Conservation (phyloP, 1,140 invertebrate genomes). For the Thaumetopoea pityocampa region DNA sequence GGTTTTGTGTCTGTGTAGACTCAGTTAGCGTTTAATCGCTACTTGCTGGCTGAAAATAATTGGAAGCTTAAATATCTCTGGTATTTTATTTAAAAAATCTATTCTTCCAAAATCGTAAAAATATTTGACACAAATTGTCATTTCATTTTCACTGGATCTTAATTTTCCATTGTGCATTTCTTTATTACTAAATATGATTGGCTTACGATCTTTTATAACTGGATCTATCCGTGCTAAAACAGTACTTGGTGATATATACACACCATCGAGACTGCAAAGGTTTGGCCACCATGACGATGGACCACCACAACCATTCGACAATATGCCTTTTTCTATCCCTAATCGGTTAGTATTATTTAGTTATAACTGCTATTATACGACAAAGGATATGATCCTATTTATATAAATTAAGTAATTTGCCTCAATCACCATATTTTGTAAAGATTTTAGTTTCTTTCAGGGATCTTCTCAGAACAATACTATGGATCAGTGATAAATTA, state of each 20-base stretch:
- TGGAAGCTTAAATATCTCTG: too few species aligned
- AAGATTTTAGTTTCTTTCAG: too few species aligned
- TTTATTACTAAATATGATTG: conserved; percentile 1
- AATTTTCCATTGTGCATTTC: too few species aligned
- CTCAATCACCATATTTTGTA: neutral
- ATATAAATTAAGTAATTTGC: neutral
- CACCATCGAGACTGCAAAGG: conserved; percentile 7
- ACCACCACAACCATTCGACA: conserved; percentile 36
- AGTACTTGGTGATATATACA: conserved; percentile 2
- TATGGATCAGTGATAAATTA: neutral
- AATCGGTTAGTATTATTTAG: conserved; percentile 29
- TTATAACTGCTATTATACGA: neutral
- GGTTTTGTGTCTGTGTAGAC: too few species aligned
- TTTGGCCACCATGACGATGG: conserved; percentile 11
- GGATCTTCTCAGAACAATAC: neutral
- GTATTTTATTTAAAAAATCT: too few species aligned
- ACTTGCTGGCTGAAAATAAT: too few species aligned
- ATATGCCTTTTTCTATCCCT: conserved; percentile 35
- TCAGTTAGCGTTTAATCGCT: too few species aligned
- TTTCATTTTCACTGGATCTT: too few species aligned
- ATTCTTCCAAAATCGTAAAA: too few species aligned
- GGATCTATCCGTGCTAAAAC: conserved; percentile 2
- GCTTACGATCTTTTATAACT: conserved; percentile 6
- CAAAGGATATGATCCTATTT: neutral
- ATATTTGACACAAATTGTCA: too few species aligned